phyloP scores from a whole-genome alignment of 1,140 invertebrate species.

The Drosophila mojavensis region DNA sequence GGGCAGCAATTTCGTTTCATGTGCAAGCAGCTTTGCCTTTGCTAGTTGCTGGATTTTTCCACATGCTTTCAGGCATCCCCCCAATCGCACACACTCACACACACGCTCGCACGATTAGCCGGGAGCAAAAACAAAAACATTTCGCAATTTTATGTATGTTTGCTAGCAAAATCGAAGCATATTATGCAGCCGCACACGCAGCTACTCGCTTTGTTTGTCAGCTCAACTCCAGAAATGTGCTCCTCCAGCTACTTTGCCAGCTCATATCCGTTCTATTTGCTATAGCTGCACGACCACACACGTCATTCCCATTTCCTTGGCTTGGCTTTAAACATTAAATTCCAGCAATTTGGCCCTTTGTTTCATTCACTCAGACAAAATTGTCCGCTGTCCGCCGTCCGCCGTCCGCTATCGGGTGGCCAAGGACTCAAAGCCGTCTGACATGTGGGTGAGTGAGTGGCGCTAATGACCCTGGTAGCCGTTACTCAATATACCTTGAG shows the following conservation, averaged over 20 bases:
- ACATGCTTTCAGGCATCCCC: slow-evolving; percentile 3
- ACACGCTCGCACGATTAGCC: slow-evolving; percentile 33
- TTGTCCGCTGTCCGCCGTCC: slow-evolving; percentile 2
- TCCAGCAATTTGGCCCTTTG: background rate
- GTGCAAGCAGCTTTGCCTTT: slow-evolving; percentile 22
- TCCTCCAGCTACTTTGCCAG: slow-evolving; percentile 6
- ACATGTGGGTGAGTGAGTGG: slow-evolving; percentile 14
- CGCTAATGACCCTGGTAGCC: slow-evolving; percentile 40
- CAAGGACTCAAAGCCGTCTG: slow-evolving; percentile 14
- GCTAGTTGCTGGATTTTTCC: slow-evolving; percentile 11
- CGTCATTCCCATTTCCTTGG: background rate
- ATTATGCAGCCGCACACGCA: slow-evolving; percentile 72
- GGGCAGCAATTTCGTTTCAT: slow-evolving; percentile 37
- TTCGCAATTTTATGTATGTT: slow-evolving; percentile 66
- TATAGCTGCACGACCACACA: background rate
- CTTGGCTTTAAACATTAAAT: slow-evolving; percentile 43
- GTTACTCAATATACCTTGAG: slow-evolving; percentile 22
- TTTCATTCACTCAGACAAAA: slow-evolving; percentile 21
- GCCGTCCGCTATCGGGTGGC: slow-evolving; percentile 7
- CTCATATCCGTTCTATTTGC: slow-evolving; percentile 12
- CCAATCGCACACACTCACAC: background rate
- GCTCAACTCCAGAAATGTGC: background rate
- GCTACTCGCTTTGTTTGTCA: slow-evolving; percentile 50
- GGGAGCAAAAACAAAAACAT: slow-evolving; percentile 46
- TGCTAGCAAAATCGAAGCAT: slow-evolving; percentile 59